These are phyloP conservation scores for Mastomys natalensis DNA, from an alignment of 2,113 vertebrate genomes.

Conservation along the genomic window DNA sequence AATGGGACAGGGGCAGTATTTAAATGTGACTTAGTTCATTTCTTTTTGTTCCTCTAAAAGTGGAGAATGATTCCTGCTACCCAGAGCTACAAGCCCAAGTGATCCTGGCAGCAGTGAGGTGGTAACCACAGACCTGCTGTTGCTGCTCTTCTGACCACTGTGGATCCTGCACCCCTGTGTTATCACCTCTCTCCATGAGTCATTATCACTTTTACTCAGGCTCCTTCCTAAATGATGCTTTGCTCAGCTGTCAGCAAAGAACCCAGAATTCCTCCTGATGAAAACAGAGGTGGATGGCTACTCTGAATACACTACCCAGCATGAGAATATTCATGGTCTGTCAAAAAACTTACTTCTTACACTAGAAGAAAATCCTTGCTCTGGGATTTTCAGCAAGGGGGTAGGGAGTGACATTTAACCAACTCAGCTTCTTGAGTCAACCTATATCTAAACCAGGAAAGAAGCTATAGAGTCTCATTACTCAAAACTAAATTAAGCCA, in stretches of 20 bases:
- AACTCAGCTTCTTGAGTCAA: not conserved
- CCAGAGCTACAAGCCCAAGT: not conserved
- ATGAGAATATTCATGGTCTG: not conserved
- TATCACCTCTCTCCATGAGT: not conserved
- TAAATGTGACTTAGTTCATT: too few relatives aligned
- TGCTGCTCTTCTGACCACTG: not conserved
- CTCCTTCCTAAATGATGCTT: not conserved
- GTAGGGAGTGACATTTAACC: not conserved
- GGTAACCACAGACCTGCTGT: not conserved
- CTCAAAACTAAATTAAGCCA: conserved; percentile 21
- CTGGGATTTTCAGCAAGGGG: not conserved
- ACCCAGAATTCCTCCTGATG: not conserved
- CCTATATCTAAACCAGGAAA: not conserved
- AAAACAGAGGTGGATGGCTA: not conserved
- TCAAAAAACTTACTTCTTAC: not conserved
- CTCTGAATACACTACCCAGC: not conserved
- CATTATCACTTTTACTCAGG: not conserved
- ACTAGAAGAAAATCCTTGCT: conserved; percentile 8
- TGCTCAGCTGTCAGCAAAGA: not conserved
- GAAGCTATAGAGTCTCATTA: not conserved
- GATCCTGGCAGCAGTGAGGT: not conserved
- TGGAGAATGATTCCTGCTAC: not conserved
- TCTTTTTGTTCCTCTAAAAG: conserved; percentile 6
- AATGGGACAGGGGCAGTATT: not conserved
- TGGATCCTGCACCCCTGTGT: not conserved